Evolutionary conservation across 2,888 invertebrate species (phyloP).

Genomic region (Thumatha senex): DNA sequence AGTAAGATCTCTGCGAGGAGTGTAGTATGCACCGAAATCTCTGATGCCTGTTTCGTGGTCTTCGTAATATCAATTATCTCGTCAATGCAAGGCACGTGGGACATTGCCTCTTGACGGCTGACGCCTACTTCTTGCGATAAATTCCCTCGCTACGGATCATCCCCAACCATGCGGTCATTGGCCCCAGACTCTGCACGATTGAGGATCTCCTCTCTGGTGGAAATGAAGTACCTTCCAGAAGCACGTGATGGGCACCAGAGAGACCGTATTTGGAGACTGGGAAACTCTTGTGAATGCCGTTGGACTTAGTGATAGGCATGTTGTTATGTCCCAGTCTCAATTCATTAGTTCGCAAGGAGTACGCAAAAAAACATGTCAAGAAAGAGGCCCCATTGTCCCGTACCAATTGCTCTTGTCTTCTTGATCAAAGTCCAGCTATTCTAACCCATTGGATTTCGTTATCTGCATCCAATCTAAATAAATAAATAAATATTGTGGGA

Average conservation of each 20-base stretch:
- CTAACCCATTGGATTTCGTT: no score
- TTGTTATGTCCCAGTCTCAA: background rate
- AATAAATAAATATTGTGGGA: no score
- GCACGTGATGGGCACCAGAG: background rate
- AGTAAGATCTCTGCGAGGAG: background rate
- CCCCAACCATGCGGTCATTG: background rate
- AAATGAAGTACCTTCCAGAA: background rate
- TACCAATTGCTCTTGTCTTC: no score
- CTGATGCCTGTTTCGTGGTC: background rate
- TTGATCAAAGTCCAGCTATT: no score
- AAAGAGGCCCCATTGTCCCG: no score
- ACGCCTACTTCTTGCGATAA: background rate
- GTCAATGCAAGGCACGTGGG: background rate
- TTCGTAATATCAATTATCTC: background rate
- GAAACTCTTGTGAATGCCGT: background rate
- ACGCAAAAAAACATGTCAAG: no score
- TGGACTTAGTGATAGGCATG: background rate
- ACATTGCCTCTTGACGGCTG: background rate
- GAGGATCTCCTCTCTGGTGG: background rate
- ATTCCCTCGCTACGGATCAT: background rate
- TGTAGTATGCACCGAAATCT: background rate
- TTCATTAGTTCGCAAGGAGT: no score
- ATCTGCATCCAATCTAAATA: no score
- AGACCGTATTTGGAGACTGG: background rate
- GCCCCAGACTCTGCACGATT: background rate